Conservation (phyloP, 1,140 invertebrate species). For the Diorhabda carinulata region DNA sequence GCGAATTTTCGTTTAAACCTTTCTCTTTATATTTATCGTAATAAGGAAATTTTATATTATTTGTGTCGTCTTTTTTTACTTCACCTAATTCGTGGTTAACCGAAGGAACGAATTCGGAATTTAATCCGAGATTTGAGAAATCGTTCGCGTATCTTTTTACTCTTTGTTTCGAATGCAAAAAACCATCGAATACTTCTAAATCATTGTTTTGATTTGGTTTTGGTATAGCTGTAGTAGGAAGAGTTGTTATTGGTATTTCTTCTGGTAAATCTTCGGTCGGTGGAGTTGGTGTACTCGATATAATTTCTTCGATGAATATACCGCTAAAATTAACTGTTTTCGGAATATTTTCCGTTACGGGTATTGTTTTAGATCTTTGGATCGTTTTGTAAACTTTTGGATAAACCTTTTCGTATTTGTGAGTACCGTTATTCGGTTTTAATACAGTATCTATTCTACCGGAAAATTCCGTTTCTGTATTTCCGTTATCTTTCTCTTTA, state of each 20-base stretch:
- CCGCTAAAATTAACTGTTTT: neutral
- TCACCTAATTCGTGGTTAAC: constrained; percentile 18
- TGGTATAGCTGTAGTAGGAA: constrained; percentile 8
- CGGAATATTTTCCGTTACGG: neutral
- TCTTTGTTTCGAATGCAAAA: neutral
- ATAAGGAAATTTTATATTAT: constrained; percentile 37
- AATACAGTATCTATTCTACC: constrained; percentile 36
- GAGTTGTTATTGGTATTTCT: constrained; percentile 12
- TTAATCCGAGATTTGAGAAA: constrained; percentile 22
- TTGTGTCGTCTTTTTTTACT: constrained; percentile 6
- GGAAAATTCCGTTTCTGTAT: constrained; percentile 37
- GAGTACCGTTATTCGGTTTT: constrained; percentile 31
- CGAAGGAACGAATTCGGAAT: constrained; percentile 26
- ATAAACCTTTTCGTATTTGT: constrained; percentile 35
- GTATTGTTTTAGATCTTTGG: neutral
- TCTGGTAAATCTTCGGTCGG: constrained; percentile 1
- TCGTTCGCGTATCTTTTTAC: constrained; percentile 26
- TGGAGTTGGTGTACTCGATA: constrained; percentile 5
- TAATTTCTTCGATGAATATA: constrained; percentile 18
- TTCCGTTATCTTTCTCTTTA: constrained; percentile 37
- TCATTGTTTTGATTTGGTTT: neutral
- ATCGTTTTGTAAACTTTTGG: constrained; percentile 27
- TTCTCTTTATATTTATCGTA: constrained; percentile 29
- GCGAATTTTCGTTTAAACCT: constrained; percentile 52
- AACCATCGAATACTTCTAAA: neutral